Base-by-base conservation (phyloP, 1,140 invertebrate species). In the Drosophila setifemur region DNA sequence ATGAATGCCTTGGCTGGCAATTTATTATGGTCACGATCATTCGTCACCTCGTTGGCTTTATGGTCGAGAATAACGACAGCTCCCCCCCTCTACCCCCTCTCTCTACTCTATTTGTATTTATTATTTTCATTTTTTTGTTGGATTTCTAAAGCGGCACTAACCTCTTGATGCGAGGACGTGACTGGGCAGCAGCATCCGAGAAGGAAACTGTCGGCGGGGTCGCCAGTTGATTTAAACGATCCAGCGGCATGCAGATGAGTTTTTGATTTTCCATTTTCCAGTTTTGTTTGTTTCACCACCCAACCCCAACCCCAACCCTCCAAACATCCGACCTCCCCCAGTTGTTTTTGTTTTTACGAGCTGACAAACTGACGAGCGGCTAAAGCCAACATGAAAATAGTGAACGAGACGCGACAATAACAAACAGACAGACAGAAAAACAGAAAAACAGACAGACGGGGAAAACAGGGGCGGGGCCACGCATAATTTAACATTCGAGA, bases 401-500 rank as follows among this genome's bases (percentile, higher is more conserved):
- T 75, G 57, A 47, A 33, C 52, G 42, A 31, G 25, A 29, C 26
- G 53, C 29, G 31, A 37, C 57, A 54, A 54, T 35, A 54, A 26
- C 21, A 40, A 44, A 39, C 43, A 50, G 40, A n/a, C 16, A 42
- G 14, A 25, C 9, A 12, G 16, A 21, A 1, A 9, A 18, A 25
- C 14, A 14, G 33, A 14, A 40, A 19, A 47, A 2, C 21, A 23
- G 5, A 23, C 21, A 23, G 21, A 23, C 21, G 35, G 16, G 18
- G 12, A 21, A 45, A 21, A 55, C 42, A 52, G 7, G 42, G 19
- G 25, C 18, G 43, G 33, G 35, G 72, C 52, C 44, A 74, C 78
- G 78, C 79, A 83, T 78, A 73, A 83, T 83, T 82, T 83, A 77
- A 58, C 73, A 77, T 64, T 54, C n/a, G 6, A 23, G n/a, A n/a